Evolutionary conservation across 2,797 vertebrate species (phyloP), one percentile per base, ranked within the genome.

Genomic region (Sebastes hubbsi): DNA sequence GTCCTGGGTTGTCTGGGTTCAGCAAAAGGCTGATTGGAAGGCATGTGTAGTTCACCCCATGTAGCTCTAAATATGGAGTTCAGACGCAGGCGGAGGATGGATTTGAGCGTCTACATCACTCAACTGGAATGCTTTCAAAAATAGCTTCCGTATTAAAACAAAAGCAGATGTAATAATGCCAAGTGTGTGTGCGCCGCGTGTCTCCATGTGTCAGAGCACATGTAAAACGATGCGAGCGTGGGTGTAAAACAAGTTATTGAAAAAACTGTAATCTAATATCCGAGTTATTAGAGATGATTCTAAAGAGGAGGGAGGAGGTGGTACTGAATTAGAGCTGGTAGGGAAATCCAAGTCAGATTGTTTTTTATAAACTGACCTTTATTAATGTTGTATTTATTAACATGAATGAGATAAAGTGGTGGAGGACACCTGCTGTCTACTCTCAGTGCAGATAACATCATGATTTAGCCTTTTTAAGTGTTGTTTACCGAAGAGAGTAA

Each of bases 11-110:
- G 90, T 82, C 78, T 82, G 84, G 80, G 88, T 90, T 89, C 80
- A 91, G 85, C 81, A 32, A 80, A 87, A 83, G 88, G 83, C 89
- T 91, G 84, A 92, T 91, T 86, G 89, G 87, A 88, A 92, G 87
- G 93, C 92, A 90, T 93, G 90, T 88, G 90, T 77, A 83, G 89
- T 92, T 94, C 91, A 91, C 90, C 83, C 92, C 7, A 76, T 78
- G 85, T 71, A 91, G 87, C 92, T 94, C 95, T 96, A 96, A 96
- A 96, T 96, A 96, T 95, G 95, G 96, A 94, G 91, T 88, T 93
- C 84, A 89, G 83, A 92, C 77, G 80, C 88, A 92, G 93, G 88
- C 89, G 58, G 85, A 61, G 90, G 87, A 92, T 93, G 87, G 86
- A 95, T 94, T 91, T 84, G 88, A 92, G 89, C 81, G 59, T 87